Evolutionary conservation across 2,113 vertebrate genomes (phyloP).

Genomic region (Prunella himalayana): DNA sequence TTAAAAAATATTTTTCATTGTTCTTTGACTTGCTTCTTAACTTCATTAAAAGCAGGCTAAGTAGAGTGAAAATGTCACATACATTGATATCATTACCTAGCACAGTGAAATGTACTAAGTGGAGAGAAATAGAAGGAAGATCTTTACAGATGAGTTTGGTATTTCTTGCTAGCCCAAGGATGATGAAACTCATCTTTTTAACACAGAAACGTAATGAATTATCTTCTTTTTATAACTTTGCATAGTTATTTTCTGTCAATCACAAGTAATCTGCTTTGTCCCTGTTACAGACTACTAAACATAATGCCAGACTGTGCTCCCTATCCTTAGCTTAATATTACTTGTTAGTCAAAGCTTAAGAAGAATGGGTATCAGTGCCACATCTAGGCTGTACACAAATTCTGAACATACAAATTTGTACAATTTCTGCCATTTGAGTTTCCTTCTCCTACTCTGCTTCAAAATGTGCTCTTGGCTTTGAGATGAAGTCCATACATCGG

Average conservation of each 20-base stretch:
- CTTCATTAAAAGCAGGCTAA: neutral
- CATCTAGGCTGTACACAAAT: neutral
- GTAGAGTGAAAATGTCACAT: neutral
- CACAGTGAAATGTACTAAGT: neutral
- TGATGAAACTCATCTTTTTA: neutral
- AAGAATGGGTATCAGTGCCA: neutral
- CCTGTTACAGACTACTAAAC: neutral
- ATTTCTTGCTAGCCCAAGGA: neutral
- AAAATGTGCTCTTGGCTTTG: neutral
- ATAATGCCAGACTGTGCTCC: neutral
- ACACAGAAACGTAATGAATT: neutral
- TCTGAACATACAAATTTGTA: neutral
- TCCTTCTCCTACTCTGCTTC: neutral
- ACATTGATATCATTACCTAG: neutral
- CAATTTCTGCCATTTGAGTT: neutral
- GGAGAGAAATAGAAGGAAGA: neutral
- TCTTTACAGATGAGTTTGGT: neutral
- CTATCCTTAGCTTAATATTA: neutral
- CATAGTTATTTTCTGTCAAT: neutral
- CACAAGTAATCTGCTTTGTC: neutral
- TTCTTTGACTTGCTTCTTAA: neutral
- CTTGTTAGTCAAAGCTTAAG: neutral
- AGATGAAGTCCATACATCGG: neutral
- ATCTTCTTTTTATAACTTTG: neutral
- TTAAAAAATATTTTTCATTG: neutral